phyloP scores from a whole-genome alignment of 2,888 invertebrate species.

The Tineola bisselliella region DNA sequence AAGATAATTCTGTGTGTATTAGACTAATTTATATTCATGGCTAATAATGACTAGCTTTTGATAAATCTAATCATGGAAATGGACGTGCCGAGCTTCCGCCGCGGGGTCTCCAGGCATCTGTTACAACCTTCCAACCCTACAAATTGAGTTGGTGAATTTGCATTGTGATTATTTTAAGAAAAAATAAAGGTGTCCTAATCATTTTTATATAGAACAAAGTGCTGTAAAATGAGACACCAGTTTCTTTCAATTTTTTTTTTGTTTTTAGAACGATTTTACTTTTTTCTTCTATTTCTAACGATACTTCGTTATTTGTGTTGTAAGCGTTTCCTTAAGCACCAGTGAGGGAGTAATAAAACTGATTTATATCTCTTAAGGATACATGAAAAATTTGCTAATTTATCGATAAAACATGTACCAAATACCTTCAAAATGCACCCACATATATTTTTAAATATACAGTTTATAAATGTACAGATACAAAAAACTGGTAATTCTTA shows the following conservation, averaged over 20 bases:
- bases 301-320: conserved; percentile 1
- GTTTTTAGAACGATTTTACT: not conserved
- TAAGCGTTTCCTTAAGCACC: conserved; percentile 4
- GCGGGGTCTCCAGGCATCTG: conserved; percentile 17
- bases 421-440: too few species aligned
- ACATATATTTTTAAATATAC: too few species aligned
- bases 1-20: conserved; percentile 17
- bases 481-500: too few species aligned
- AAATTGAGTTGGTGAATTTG: conserved; percentile 8
- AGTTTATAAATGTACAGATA: too few species aligned
- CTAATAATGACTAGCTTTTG: conserved; percentile 24
- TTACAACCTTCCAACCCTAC: conserved; percentile 15
- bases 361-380: not conserved
- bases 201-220: not conserved
- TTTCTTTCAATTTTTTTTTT: not conserved
- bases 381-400: not conserved
- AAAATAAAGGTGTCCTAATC: conserved; percentile 5
- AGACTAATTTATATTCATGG: conserved; percentile 26
- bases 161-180: not conserved
- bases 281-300: not conserved
- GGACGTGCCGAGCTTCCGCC: conserved; percentile 14
- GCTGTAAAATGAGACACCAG: not conserved
- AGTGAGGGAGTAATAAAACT: conserved; percentile 6
- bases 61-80: conserved; percentile 23
- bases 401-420: not conserved